Conservation (phyloP, 2,888 invertebrate genomes). For the Brenthis daphne region DNA sequence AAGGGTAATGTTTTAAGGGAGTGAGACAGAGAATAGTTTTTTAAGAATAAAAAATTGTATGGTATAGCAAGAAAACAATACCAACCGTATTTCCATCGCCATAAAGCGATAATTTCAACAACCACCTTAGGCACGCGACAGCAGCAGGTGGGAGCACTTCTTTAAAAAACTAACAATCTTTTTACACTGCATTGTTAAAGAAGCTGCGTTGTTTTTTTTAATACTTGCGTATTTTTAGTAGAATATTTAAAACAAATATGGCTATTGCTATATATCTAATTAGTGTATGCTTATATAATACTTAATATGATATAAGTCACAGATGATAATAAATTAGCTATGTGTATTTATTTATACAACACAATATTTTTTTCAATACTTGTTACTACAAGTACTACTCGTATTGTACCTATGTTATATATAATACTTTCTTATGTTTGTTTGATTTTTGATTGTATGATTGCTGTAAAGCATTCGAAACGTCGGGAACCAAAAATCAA, state of each 20-base stretch:
- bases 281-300: neutral
- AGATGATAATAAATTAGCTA: too few relatives aligned
- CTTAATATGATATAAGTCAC: too few relatives aligned
- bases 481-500: too few relatives aligned
- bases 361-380: too few relatives aligned
- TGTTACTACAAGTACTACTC: too few relatives aligned
- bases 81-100: conserved; percentile 38
- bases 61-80: conserved; percentile 37
- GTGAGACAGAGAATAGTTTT: conserved; percentile 63
- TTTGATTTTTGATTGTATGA: too few relatives aligned
- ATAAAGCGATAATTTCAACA: conserved; percentile 44
- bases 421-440: too few relatives aligned
- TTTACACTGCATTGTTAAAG: conserved; percentile 65
- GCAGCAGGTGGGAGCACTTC: conserved; percentile 75
- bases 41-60: conserved; percentile 64
- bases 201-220: conserved; percentile 56
- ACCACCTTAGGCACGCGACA: conserved; percentile 68
- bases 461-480: too few relatives aligned
- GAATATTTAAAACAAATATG: neutral
- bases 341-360: too few relatives aligned
- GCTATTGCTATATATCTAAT: neutral
- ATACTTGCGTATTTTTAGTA: conserved; percentile 5
- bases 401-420: too few relatives aligned
- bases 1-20: conserved; percentile 64
- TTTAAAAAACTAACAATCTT: conserved; percentile 74